Evolutionary conservation across 2,888 invertebrate genomes (phyloP), one percentile per base, ranked within the genome.

Genomic region (Mellilla xanthometata): DNA sequence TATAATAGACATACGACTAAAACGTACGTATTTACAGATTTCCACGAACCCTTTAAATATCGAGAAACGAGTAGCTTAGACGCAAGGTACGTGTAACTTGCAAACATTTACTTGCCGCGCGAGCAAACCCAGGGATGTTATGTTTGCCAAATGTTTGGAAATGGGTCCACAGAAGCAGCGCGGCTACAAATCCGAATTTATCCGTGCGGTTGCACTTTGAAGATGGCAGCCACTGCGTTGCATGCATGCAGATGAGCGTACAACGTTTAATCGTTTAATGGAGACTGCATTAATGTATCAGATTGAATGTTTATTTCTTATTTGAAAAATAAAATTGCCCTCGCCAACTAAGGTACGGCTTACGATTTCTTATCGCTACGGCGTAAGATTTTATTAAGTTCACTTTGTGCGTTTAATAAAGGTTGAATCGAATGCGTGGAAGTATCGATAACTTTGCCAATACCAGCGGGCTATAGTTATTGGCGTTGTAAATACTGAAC

Each of bases 231-330:
- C 70, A 67, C 74, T 67, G 71, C 76, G 68, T 63, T 65, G 71
- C 68, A 76, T 72, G 80, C 80, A 84, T 84, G 80, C 81, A 84
- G 80, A 82, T 83, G 81, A 81, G 78, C 70, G 77, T 72, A 74
- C 76, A 76, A 75, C 74, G 72, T 76, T 84, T 81, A 83, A 82
- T 82, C 81, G 77, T 83, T 81, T 80, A 81, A 80, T 82, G 81
- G 78, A 77, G 75, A 75, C 74, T 75, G 72, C 73, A 80, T 79
- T 82, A 81, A 77, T 79, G 78, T 80, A 81, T 81, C 81, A 70
- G 80, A 81, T 81, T 62, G 68, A 73, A 72, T 68, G 64, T 71
- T 75, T 75, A 64, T 70, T 76, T 72, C 68, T 68, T 64, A 56
- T 62, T 65, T 51, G 47, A 51, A 56, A 66, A 66, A 67, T 54